Evolutionary conservation across 2,888 invertebrate species (phyloP), one percentile per base, ranked within the genome.

Genomic region (Idaea dimidiata): DNA sequence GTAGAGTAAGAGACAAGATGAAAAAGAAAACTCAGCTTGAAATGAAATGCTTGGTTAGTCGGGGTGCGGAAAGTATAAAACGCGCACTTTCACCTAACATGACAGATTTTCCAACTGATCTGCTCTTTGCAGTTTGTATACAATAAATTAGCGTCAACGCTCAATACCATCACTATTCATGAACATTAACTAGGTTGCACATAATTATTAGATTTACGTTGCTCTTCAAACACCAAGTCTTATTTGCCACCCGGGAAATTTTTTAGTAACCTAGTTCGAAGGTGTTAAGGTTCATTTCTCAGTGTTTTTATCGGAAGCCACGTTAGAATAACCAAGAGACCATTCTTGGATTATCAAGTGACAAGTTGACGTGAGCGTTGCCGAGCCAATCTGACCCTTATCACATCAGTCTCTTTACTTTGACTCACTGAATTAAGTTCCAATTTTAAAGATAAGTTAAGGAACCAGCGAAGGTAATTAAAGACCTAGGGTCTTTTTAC

Each of bases 331-430:
- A 61, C 64, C 59, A 60, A 56, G 63, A 66, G 67, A 66, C 69
- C 66, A 66, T 69, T 71, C 64, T 31, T 61, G 66, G 71, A 71
- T 68, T 67, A 68, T 69, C 63, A 66, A 68, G 66, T 68, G 71
- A 71, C 71, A 69, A 68, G 69, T 67, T 68, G 71, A 71, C 66
- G 60, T 54, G 60, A 62, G 54, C 58, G 57, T n/a, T 57, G 66
- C 61, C 58, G 54, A 53, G 59, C 17, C 56, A 54, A 64, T 58
- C 64, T 53, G 43, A 71, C 71, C 69, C 66, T 67, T 60, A 62
- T 71, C 71, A 69, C 55, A 59, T 60, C 63, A 58, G 33, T 62
- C 60, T 67, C 63, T 65, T 65, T 59, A 62, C 57, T 64, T 60
- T 59, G 58, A 65, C 60, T 62, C 54, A 60, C 58, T 63, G 53